Base-by-base conservation (phyloP, 2,113 vertebrate species). In the Gymnogyps californianus region DNA sequence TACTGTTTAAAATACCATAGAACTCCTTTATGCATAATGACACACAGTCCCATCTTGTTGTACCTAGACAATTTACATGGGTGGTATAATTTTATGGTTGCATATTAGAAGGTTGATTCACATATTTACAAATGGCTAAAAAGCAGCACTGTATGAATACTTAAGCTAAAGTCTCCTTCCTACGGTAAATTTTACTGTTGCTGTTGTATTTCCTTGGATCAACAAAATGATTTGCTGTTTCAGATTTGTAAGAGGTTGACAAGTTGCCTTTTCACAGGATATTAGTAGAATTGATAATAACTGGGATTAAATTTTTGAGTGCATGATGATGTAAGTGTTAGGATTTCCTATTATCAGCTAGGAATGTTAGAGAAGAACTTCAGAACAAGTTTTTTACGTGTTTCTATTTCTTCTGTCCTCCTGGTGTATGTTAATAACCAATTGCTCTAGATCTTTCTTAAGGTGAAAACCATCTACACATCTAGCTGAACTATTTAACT, bases 21-120 rank as follows among this genome's bases (percentile, higher is more conserved):
- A 65, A 49, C 5, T 70, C 4, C 55, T 75, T 86, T 70, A 42
- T n/a, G 11, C 5, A 38, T 64, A 67, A 47, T 47, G 26, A 57
- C 19, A 55, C 11, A 31, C 0, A 2, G 19, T 74, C 12, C 4
- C 16, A 38, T 34, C 8, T 51, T 55, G 1, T 24, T 29, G 22
- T 36, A 74, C 19, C 6, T 42, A 19, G 29, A 17, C 6, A 61
- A 66, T 75, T 86, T 66, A 70, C 11, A 46, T 1, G 2, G 7
- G 3, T 18, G 13, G 6, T 47, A 31, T 21, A 65, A 65, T 46
- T 86, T 79, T 70, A 57, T 52, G 15, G 13, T 71, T 91, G 19
- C 13, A 6, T 71, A 62, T 87, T 71, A 67, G n/a, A 83, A 88
- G 6, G 20, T 6, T 47, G 21, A 75, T 47, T 85, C 31, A 71